A percentile compares a stretch with the other conserved stretches of the same genome.
These are phyloP conservation scores for Sarcophilus harrisii DNA, from an alignment of 2,797 vertebrate genomes.

Conservation along the genomic window DNA sequence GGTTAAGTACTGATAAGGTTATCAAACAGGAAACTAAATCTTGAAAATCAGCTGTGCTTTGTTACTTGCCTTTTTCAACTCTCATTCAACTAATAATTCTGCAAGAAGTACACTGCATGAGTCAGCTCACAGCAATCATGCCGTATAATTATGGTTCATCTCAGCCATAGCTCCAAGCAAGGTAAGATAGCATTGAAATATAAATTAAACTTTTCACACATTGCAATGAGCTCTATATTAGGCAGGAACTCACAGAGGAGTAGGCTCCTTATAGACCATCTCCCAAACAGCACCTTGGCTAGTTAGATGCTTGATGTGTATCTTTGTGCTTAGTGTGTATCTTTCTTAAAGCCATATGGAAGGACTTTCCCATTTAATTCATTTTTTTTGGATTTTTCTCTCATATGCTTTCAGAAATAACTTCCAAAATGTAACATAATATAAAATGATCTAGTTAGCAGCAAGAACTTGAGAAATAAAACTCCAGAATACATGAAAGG, in stretches of 20 bases:
- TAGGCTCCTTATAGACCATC: background rate
- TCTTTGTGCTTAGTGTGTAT: background rate
- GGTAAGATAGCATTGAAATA: background rate
- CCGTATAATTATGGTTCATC: constrained; percentile 25
- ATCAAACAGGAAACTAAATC: constrained; percentile 72
- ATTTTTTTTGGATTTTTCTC: background rate
- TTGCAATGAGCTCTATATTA: constrained; percentile 36
- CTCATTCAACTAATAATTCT: constrained; percentile 46
- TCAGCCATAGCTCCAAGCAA: constrained; percentile 9
- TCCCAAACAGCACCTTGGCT: background rate
- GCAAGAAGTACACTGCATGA: constrained; percentile 32
- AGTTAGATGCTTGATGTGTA: background rate
- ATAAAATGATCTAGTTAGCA: background rate
- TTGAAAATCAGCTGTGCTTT: constrained; percentile 65
- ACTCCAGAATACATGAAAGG: background rate
- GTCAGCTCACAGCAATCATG: constrained; percentile 38
- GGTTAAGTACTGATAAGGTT: constrained; percentile 67
- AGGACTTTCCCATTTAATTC: background rate
- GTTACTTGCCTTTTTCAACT: constrained; percentile 54
- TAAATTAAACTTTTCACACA: constrained; percentile 43
- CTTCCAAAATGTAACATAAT: background rate
- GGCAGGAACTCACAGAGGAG: background rate
- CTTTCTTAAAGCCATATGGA: background rate
- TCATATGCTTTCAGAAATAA: background rate
- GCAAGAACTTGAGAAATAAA: background rate